phyloP scores from a whole-genome alignment of 2,797 vertebrate genomes.

The Melanitta fusca region DNA sequence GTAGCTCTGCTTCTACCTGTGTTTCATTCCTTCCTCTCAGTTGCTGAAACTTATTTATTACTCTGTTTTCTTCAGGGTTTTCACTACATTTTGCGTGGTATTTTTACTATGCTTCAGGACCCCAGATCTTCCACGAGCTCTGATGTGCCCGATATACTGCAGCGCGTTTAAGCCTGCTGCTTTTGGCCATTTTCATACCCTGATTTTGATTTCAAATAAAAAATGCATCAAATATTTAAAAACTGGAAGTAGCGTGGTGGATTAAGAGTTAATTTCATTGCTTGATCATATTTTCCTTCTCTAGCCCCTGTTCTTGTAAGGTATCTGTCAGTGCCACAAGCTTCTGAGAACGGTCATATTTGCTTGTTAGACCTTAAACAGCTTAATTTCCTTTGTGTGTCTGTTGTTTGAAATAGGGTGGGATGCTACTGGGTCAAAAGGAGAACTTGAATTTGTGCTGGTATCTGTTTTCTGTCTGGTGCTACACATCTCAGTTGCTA shows the following conservation, averaged over 20 bases:
- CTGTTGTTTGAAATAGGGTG: neutral
- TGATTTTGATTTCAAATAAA: neutral
- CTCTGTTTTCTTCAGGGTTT: neutral
- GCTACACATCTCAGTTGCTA: rapidly evolving
- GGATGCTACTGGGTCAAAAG: neutral
- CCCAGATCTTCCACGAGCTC: neutral
- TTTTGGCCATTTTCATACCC: neutral
- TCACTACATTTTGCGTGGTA: rapidly evolving
- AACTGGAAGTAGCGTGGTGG: neutral
- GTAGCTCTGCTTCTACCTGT: neutral
- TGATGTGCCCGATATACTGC: neutral
- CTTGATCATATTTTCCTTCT: neutral
- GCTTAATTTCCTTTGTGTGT: neutral
- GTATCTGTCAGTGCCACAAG: neutral
- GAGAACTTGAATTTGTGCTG: neutral
- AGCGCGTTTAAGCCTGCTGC: neutral
- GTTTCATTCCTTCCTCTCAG: neutral
- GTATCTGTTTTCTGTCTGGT: neutral
- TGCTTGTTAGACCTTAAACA: neutral
- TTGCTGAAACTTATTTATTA: neutral
- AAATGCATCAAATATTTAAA: neutral
- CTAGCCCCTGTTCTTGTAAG: neutral
- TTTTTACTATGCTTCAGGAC: neutral
- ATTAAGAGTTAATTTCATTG: neutral
- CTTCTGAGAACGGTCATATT: neutral